Base-by-base conservation (phyloP, 2,888 invertebrate species). In the Sylvicola fuscatus region DNA sequence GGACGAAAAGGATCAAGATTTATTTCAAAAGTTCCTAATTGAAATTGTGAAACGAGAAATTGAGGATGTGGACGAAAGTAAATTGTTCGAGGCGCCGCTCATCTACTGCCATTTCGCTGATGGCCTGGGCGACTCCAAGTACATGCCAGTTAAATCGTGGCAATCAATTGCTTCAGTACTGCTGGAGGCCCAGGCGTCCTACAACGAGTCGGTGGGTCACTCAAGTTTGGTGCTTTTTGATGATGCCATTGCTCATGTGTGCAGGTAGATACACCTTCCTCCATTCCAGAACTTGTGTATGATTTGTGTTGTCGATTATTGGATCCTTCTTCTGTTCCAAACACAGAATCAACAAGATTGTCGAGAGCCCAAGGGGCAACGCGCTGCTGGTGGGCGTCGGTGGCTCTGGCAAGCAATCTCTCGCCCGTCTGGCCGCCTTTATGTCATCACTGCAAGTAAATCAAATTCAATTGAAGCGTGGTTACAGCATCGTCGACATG, bases 211-310 rank as follows among this genome's bases (percentile, higher is more conserved):
- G 37, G 71, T 81, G 13, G 81, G 87, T 2, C 79, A 82, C 1
- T 92, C 93, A 90, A 90, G 90, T 58, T 62, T 95, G 37, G 92
- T 95, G 6, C 66, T 95, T 17, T 95, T 95, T 51, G 90, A 90
- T 50, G 93, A 93, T 54, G 93, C 93, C 5, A 87, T 93, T 79
- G 71, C 75, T 45, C 92, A 93, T 53, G 74, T 93, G 34, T 86
- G 84, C 59, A 70, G 83, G 68, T 72, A 45, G 50, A 45, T 36
- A 1, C 3, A 10, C n/a, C 14, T 29, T 34, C 14, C 16, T 35
- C n/a, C 13, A 28, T 29, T 8, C 12, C 8, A 14, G n/a, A 16
- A 15, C 7, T 16, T 16, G 4, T n/a, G 7, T 14, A 14, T 32
- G 14, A 15, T 12, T 12, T 35, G 11, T 32, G 27, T 27, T 10